These are phyloP conservation scores for Colossoma macropomum DNA, from an alignment of 2,113 vertebrate species.

Conservation along the genomic window DNA sequence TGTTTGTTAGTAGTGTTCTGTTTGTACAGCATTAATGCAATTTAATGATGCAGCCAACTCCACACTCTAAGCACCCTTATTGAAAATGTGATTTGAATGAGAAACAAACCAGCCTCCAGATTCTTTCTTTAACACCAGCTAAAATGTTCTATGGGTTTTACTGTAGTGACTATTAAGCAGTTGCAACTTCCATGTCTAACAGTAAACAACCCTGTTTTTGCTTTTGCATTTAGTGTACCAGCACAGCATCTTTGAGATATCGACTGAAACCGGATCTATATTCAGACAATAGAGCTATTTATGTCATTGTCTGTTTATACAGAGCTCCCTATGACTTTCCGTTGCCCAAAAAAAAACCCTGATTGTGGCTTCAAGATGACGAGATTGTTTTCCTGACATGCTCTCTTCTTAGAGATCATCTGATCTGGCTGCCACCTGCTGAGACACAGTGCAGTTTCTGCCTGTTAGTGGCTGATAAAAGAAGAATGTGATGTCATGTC, in stretches of 20 bases:
- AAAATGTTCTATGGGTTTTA: not conserved
- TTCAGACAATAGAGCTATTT: not conserved
- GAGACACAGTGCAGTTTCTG: not conserved
- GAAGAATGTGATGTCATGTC: not conserved
- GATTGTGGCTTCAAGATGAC: not conserved
- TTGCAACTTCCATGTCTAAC: too few relatives aligned
- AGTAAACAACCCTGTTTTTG: too few relatives aligned
- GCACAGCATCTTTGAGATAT: not conserved
- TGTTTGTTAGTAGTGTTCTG: too few relatives aligned
- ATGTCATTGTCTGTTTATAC: not conserved
- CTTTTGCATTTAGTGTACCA: too few relatives aligned
- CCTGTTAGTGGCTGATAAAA: not conserved
- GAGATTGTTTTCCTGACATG: too few relatives aligned
- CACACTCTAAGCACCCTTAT: too few relatives aligned
- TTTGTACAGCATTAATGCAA: too few relatives aligned
- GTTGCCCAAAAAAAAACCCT: not conserved
- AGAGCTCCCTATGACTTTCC: not conserved
- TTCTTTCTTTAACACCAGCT: not conserved
- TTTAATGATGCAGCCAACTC: too few relatives aligned
- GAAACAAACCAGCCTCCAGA: not conserved
- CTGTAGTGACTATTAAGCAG: not conserved
- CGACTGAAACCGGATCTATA: too few relatives aligned
- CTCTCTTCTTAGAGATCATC: too few relatives aligned
- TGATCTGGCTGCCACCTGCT: too few relatives aligned
- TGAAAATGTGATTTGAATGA: too few relatives aligned